Percentiles rank a stretch among this genome's conserved stretches.
phyloP scores from a whole-genome alignment of 2,888 invertebrate species.

The Hoplodrina ambigua region DNA sequence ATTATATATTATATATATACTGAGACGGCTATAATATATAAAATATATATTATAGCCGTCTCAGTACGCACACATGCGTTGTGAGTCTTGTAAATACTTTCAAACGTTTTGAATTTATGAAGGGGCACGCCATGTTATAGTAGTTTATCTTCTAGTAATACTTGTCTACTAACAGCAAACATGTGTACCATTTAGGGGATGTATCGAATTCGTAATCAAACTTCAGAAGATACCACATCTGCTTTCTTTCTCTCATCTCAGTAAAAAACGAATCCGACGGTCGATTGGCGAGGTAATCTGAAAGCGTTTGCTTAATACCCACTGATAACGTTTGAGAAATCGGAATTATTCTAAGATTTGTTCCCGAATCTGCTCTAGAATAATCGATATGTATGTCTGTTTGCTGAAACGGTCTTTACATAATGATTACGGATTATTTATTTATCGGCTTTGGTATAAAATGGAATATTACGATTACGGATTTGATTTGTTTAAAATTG shows the following conservation, averaged over 20 bases:
- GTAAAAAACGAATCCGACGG: conserved; percentile 16
- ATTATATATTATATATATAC: no score
- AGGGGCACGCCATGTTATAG: no score
- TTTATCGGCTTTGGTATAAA: background rate
- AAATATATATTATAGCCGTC: no score
- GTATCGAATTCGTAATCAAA: background rate
- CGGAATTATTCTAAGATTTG: conserved; percentile 60
- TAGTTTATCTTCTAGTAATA: no score
- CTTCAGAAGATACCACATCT: conserved; percentile 11
- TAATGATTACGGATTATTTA: background rate
- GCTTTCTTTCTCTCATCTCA: background rate
- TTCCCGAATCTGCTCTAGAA: conserved; percentile 16
- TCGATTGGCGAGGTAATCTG: conserved; percentile 58
- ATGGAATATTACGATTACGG: background rate
- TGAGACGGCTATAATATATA: no score
- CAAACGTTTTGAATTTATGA: no score
- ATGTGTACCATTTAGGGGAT: no score
- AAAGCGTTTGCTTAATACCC: conserved; percentile 67
- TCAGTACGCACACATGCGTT: no score
- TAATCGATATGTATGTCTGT: conserved; percentile 12
- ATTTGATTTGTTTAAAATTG: background rate
- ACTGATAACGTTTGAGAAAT: conserved; percentile 66
- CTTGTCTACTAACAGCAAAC: no score
- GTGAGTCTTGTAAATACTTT: no score
- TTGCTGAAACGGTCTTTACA: background rate